These are phyloP conservation scores for Uria aalge DNA, from an alignment of 2,113 vertebrate genomes.

Conservation along the genomic window DNA sequence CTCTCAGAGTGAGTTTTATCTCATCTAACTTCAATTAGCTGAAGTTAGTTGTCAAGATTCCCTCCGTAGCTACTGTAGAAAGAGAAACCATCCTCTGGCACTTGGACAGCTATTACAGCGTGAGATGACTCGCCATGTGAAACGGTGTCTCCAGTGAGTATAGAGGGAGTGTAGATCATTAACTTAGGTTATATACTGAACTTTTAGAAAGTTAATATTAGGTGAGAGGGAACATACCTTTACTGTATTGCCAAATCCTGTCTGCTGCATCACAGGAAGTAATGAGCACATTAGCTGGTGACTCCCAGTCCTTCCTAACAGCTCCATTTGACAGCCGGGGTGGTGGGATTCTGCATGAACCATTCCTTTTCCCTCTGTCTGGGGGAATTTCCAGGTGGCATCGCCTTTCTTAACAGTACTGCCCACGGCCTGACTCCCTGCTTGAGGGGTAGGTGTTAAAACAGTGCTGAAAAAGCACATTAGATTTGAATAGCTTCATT, in stretches of 20 bases:
- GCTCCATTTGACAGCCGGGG: accelerated
- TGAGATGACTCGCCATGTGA: neutral
- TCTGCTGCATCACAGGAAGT: neutral
- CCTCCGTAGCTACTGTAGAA: neutral
- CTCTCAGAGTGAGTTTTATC: neutral
- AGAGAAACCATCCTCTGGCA: neutral
- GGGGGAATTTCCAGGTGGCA: neutral
- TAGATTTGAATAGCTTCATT: neutral
- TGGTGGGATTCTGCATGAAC: neutral
- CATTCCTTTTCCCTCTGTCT: neutral
- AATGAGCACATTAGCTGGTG: neutral
- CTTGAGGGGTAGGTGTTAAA: neutral
- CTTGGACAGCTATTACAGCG: neutral
- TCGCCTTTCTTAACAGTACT: neutral
- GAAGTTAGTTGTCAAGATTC: neutral
- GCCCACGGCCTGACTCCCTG: neutral
- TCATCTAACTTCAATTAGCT: neutral
- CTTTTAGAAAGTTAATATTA: neutral
- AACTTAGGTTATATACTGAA: neutral
- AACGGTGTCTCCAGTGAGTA: neutral
- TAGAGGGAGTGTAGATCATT: neutral
- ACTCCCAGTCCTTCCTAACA: neutral
- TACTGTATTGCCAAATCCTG: neutral
- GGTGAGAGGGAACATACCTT: neutral
- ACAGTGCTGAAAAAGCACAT: neutral